Conservation (phyloP, 2,888 invertebrate genomes). For the Fabriciana adippe region DNA sequence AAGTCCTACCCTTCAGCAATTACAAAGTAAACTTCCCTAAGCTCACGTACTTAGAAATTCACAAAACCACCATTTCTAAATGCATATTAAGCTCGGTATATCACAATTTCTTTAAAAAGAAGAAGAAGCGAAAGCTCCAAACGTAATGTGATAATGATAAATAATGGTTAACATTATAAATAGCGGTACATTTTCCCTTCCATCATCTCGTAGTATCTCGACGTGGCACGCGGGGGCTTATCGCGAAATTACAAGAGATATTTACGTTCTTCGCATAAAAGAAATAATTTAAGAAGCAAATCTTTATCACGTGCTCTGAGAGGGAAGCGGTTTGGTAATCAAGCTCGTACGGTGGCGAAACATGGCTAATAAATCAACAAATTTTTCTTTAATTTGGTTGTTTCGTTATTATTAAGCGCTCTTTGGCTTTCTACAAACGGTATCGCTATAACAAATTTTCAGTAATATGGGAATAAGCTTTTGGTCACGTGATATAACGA, state of each 20-base stretch:
- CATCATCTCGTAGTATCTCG: slow-evolving; percentile 50
- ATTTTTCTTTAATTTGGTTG: no score
- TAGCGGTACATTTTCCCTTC: slow-evolving; percentile 29
- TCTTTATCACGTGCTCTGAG: slow-evolving; percentile 47
- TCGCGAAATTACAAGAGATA: slow-evolving; percentile 71
- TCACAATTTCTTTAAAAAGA: background rate
- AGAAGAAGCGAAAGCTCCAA: slow-evolving; percentile 14
- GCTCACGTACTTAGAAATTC: no score
- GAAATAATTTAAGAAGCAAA: slow-evolving; percentile 74
- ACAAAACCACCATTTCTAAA: background rate
- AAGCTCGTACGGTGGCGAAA: no score
- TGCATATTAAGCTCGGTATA: background rate
- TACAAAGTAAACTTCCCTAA: background rate
- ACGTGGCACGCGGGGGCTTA: slow-evolving; percentile 56
- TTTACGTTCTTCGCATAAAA: slow-evolving; percentile 66
- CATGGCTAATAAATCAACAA: no score
- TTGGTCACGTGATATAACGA: no score
- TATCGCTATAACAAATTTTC: no score
- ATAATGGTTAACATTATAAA: slow-evolving; percentile 36
- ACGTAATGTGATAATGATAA: slow-evolving; percentile 35
- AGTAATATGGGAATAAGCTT: no score
- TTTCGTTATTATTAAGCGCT: no score
- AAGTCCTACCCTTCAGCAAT: background rate
- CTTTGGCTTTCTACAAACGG: no score
- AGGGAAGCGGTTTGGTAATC: slow-evolving; percentile 24